Percentiles rank a stretch among this genome's conserved stretches.
phyloP scores from a whole-genome alignment of 2,888 invertebrate species.

The Drosophila setosimentum region DNA sequence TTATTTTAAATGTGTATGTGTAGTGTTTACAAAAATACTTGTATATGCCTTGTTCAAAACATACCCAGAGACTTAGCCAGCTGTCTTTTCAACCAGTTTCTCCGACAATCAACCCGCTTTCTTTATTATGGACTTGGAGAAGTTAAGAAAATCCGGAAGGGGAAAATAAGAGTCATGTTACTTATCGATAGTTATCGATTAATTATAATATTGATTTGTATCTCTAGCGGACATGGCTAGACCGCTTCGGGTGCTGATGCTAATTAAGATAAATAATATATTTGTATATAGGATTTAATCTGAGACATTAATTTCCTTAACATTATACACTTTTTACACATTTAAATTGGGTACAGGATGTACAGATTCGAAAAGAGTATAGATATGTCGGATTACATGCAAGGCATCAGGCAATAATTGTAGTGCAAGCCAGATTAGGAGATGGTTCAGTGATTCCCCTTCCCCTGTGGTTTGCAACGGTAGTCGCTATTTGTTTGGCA shows the following conservation, averaged over 20 bases:
- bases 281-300: not conserved
- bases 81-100: slow-evolving; percentile 5
- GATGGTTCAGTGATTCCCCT: slow-evolving; percentile 61
- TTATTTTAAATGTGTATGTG: not conserved
- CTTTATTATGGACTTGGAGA: not conserved
- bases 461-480: slow-evolving; percentile 58
- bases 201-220: not conserved
- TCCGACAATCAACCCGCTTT: slow-evolving; percentile 3
- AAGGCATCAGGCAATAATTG: slow-evolving; percentile 4
- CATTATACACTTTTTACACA: not conserved
- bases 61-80: slow-evolving; percentile 10
- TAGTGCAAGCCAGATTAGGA: slow-evolving; percentile 28
- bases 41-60: slow-evolving; percentile 10
- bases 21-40: not conserved
- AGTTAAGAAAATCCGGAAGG: not conserved
- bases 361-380: slow-evolving; percentile 1
- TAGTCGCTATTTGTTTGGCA: slow-evolving; percentile 62
- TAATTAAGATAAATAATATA: not conserved
- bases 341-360: not conserved
- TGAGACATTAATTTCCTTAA: not conserved
- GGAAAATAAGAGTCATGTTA: not conserved
- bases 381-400: not conserved
- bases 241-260: not conserved
- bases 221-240: not conserved
- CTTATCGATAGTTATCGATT: not conserved